Evolutionary conservation across 2,888 invertebrate species (phyloP), one percentile per base, ranked within the genome.

Genomic region (Epistrophe eligans): DNA sequence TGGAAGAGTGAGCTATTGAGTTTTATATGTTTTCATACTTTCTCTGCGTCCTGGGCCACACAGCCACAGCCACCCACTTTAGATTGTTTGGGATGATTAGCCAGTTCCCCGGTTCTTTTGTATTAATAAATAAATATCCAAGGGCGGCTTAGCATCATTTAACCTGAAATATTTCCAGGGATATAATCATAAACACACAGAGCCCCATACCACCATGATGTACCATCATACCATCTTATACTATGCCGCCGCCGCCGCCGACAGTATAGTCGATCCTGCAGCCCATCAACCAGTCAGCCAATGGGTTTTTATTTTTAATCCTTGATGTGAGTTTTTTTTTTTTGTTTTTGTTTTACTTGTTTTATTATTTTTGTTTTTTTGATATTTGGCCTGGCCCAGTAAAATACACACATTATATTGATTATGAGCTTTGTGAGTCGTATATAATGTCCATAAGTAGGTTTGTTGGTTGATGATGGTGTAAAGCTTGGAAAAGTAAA

Each of bases 91-190:
- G 50, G 50, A 67, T 67, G 67, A 67, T 67, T 67, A 67, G 67
- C 67, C 67, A 67, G 67, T 50, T 67, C 35, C 67, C 50, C 19
- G 67, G 67, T 50, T 67, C 35, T 15, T 67, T 50, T 67, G 67
- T 67, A 67, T 67, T 67, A 67, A 67, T 67, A 67, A 67, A 67
- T 67, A 67, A 67, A 67, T 67, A 67, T 67, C 67, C 50, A 67
- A 67, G 67, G 67, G 67, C 67, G 67, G 50, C 67, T 67, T 67
- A 67, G 35, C 67, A 67, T 67, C 67, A 67, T 67, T 67, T 67
- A 67, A 67, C 67, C 67, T 67, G 67, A 67, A 67, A 67, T 67
- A 50, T 50, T 67, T 67, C 67, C 67, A 67, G 50, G 67, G 67
- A 67, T 67, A 67, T 67, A 67, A 48, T 19, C 67, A 67, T 50